These are phyloP conservation scores for Dolomedes plantarius DNA, from an alignment of 2,888 invertebrate species.

Conservation along the genomic window DNA sequence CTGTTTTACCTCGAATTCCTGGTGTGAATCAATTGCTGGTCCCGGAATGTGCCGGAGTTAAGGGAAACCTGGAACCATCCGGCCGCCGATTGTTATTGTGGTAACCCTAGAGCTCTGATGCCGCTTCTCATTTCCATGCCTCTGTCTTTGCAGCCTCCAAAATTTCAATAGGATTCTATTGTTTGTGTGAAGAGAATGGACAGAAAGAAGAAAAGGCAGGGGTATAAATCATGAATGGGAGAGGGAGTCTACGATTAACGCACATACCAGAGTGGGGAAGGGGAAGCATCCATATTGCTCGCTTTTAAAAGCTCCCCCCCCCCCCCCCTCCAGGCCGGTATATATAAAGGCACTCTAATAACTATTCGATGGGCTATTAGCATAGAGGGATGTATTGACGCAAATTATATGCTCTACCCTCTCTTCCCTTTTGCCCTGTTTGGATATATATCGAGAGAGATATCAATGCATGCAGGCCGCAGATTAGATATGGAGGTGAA, in stretches of 20 bases:
- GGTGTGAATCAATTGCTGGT: not conserved
- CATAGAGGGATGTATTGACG: conserved; percentile 59
- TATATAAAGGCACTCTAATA: conserved; percentile 66
- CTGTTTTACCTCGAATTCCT: not conserved
- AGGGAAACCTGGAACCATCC: not conserved
- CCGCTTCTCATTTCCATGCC: conserved; percentile 54
- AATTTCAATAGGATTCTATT: conserved; percentile 70
- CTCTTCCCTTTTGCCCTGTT: conserved; percentile 26
- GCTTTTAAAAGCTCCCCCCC: conserved; percentile 45
- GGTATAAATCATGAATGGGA: conserved; percentile 62
- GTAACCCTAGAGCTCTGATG: conserved; percentile 48
- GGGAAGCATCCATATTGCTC: conserved; percentile 51
- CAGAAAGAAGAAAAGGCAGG: conserved; percentile 37
- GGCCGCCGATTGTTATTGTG: conserved; percentile 11
- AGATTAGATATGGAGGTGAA: conserved; percentile 61
- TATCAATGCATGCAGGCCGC: conserved; percentile 23
- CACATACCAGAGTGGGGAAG: conserved; percentile 43
- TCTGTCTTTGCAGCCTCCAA: conserved; percentile 41
- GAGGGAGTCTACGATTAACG: conserved; percentile 52
- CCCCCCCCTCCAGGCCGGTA: conserved; percentile 4
- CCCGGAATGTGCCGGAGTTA: not conserved
- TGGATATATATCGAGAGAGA: conserved; percentile 13
- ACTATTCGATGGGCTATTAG: conserved; percentile 69
- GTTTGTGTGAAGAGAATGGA: conserved; percentile 44
- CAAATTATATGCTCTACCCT: conserved; percentile 40